Conservation (phyloP, 2,113 vertebrate species). For the Dolichotis patagonum region DNA sequence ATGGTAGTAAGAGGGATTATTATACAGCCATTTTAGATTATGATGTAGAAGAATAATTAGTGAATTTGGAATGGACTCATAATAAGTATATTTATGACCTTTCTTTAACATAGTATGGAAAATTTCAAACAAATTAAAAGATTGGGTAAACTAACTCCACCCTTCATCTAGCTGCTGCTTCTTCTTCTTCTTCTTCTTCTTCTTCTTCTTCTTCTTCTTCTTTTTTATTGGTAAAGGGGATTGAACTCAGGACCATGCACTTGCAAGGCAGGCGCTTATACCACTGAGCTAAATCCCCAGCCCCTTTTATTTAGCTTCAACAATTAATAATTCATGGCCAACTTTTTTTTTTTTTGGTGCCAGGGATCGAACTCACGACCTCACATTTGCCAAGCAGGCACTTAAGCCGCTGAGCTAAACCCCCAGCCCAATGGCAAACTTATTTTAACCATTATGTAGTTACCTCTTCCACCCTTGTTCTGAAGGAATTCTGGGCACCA, state of each 20-base stretch:
- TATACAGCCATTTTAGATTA: neutral
- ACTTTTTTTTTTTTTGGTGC: too few relatives aligned
- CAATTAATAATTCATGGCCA: neutral
- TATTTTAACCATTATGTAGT: neutral
- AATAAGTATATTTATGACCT: conserved; percentile 4
- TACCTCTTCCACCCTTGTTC: neutral
- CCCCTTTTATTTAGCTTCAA: too few relatives aligned
- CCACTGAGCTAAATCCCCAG: too few relatives aligned
- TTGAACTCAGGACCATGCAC: too few relatives aligned
- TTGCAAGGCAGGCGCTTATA: too few relatives aligned
- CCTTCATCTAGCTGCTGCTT: neutral
- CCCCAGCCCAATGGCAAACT: too few relatives aligned
- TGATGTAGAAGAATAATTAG: neutral
- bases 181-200: too few relatives aligned
- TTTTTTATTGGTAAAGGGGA: too few relatives aligned
- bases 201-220: too few relatives aligned
- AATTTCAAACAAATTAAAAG: neutral
- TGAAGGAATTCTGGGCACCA: neutral
- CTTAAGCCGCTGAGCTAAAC: too few relatives aligned
- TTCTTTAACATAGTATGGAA: neutral
- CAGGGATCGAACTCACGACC: too few relatives aligned
- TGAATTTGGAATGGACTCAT: conserved; percentile 14
- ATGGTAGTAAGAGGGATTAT: neutral
- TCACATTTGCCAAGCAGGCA: too few relatives aligned
- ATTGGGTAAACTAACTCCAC: neutral